Evolutionary conservation across 2,797 vertebrate species (phyloP).

Genomic region (Ctenopoma kingsleyae): DNA sequence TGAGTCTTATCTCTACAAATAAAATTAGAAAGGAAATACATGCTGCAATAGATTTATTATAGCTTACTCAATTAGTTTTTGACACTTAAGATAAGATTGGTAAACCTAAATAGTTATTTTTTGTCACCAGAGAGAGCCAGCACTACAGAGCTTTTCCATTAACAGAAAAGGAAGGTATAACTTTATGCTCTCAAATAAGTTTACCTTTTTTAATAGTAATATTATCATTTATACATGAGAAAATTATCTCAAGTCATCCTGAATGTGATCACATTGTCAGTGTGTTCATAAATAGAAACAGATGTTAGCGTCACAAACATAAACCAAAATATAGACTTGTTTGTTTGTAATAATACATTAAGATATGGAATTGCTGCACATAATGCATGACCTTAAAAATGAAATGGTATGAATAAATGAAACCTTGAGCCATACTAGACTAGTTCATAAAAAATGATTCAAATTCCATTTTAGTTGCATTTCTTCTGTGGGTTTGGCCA

Average conservation of each 20-base stretch:
- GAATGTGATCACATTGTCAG: conserved; percentile 23
- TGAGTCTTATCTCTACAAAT: conserved; percentile 36
- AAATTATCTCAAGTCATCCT: conserved; percentile 42
- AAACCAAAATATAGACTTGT: conserved; percentile 1
- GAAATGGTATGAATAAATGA: not conserved
- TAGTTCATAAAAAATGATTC: conserved; percentile 17
- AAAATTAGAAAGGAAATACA: conserved; percentile 28
- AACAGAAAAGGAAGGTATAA: conserved; percentile 35
- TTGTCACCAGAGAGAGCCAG: not conserved
- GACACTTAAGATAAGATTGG: conserved; percentile 32
- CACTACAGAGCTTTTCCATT: conserved; percentile 44
- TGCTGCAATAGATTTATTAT: not conserved
- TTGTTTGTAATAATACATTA: conserved; percentile 17
- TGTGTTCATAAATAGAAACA: conserved; percentile 25
- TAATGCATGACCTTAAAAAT: not conserved
- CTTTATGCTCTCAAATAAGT: conserved; percentile 39
- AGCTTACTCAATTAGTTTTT: conserved; percentile 20
- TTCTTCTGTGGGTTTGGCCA: conserved; percentile 14
- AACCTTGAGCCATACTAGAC: not conserved
- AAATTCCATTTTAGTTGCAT: conserved; percentile 15
- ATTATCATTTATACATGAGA: conserved; percentile 25
- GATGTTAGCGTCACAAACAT: conserved; percentile 18
- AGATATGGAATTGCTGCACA: conserved; percentile 3
- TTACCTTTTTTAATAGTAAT: conserved; percentile 54
- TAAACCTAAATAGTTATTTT: conserved; percentile 24